Percentiles rank a stretch among this genome's conserved stretches.
phyloP scores from a whole-genome alignment of 2,888 invertebrate species.

The Philonicus albiceps region DNA sequence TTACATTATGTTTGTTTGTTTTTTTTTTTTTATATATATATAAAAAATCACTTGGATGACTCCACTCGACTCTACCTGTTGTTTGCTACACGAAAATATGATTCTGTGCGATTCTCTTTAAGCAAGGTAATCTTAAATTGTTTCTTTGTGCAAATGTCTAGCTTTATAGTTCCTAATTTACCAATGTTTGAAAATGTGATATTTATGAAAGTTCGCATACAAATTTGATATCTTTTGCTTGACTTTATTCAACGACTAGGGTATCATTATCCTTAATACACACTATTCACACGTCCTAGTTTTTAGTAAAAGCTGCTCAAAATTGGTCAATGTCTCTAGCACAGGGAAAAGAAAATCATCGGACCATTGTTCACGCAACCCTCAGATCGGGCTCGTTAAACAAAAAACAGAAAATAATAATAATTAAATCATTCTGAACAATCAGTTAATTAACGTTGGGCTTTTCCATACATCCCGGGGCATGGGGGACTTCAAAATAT shows the following conservation, averaged over 20 bases:
- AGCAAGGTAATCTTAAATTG: constrained; percentile 13
- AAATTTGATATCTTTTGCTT: constrained; percentile 21
- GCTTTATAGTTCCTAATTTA: neutral
- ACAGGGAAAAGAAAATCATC: neutral
- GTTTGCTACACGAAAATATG: constrained; percentile 26
- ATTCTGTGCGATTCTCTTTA: constrained; percentile 30
- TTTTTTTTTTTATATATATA: neutral
- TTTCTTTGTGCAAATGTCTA: neutral
- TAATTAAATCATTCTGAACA: neutral
- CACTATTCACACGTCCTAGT: constrained; percentile 6
- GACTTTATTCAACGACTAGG: neutral
- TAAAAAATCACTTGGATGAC: constrained; percentile 20
- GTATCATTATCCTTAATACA: neutral
- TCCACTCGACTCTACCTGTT: neutral
- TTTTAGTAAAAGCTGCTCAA: constrained; percentile 12
- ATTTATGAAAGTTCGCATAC: constrained; percentile 31
- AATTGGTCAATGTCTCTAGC: constrained; percentile 16
- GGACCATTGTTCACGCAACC: neutral
- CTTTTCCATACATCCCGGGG: neutral
- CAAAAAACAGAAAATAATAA: too few species aligned
- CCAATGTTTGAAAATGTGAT: constrained; percentile 17
- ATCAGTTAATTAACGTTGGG: neutral
- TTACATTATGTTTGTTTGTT: neutral
- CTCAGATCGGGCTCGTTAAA: neutral
- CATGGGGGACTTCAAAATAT: neutral